Conservation (phyloP, 2,888 invertebrate genomes). For the Chrysina gloriosa region DNA sequence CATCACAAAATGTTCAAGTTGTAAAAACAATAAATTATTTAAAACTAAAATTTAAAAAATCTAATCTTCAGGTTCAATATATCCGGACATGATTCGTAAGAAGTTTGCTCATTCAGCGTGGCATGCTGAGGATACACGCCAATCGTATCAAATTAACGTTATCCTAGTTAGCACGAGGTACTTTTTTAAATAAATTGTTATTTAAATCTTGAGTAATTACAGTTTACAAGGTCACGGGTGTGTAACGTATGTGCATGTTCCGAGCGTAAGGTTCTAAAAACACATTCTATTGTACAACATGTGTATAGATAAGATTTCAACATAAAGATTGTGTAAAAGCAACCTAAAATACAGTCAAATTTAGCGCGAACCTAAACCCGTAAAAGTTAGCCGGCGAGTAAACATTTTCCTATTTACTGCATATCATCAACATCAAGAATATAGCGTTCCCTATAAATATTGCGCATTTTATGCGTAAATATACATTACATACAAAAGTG, state of each 20-base stretch:
- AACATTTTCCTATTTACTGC: background rate
- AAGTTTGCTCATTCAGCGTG: too few species aligned
- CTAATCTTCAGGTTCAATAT: background rate
- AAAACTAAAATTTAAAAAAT: too few species aligned
- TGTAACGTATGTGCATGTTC: background rate
- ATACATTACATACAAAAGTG: background rate
- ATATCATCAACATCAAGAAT: background rate
- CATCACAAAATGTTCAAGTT: too few species aligned
- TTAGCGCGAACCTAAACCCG: background rate
- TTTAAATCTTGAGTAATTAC: background rate
- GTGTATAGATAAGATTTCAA: background rate
- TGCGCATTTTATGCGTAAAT: background rate
- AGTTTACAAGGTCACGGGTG: background rate
- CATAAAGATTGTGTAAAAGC: background rate
- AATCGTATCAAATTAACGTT: background rate
- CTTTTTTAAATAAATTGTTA: background rate
- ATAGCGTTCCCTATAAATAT: background rate
- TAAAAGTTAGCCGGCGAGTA: background rate
- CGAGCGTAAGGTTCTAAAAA: background rate
- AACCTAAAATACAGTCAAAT: background rate
- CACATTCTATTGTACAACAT: slow-evolving; percentile 1
- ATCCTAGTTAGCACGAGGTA: background rate
- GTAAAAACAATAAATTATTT: too few species aligned
- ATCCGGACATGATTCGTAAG: background rate
- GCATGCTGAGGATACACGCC: too few species aligned